Evolutionary conservation across 2,113 vertebrate species (phyloP), one percentile per base, ranked within the genome.

Genomic region (Forbesichthys agassizii): DNA sequence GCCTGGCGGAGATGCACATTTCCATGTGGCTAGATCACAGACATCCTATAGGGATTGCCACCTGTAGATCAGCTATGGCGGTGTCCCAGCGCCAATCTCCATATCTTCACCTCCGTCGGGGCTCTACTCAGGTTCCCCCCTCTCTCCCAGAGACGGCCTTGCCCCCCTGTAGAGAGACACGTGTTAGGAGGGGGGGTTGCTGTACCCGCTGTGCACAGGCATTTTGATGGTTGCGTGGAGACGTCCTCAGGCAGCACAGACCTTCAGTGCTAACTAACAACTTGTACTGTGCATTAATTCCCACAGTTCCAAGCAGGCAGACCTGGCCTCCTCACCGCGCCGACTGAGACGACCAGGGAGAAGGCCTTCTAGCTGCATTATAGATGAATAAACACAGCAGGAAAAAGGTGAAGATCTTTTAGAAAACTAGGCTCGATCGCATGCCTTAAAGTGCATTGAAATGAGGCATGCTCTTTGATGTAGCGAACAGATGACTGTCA

Each of bases 151-250:
- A 36, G 11, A 9, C 54, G n/a, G 1, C 3, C 16, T n/a, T 55
- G 4, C 14, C 48, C 66, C 66, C 89, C 83, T 33, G 82, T 80
- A 16, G 66, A 13, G 55, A 68, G 56, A 68, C 20, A 74, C 76
- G 56, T 83, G 84, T 89, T 87, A 68, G 79, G 82, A 74, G 69
- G 58, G 42, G 42, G 68, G 51, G 27, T 27, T 27, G 27, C 27
- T 27, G 27, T 48, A 62, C 88, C 79, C 76, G 84, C 87, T 90
- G 88, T 81, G 87, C 82, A 79, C 57, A 83, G 84, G 87, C 79
- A 74, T 65, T 79, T 49, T 56, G 73, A 69, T 75, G 69, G 11
- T 36, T 64, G 71, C 46, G 42, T 56, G 69, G 66, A 74, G 73
- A 78, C 74, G 77, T 61, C 81, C 71, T 42, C 36, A 42, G 36